Evolutionary conservation across 1,140 invertebrate genomes (phyloP), one percentile per base, ranked within the genome.

Genomic region (Philotrypesis tridentata): DNA sequence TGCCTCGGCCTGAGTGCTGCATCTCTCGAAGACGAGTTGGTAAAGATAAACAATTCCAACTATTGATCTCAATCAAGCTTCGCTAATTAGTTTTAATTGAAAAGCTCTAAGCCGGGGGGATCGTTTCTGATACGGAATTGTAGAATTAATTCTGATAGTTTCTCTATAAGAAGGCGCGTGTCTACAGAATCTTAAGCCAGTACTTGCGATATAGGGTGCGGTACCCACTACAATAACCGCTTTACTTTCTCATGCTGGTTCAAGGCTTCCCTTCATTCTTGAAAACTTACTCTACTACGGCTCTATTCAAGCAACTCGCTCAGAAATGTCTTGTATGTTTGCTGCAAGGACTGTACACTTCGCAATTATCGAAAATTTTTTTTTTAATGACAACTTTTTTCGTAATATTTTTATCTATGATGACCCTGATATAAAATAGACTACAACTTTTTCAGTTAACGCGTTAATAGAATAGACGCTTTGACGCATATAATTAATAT

Each of bases 31-130:
- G 82, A 40, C 85, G 55, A 80, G 79, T 87, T 84, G 87, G 85
- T 89, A 88, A 89, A 89, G 88, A 88, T 89, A 89, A 89, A 88
- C 87, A 86, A 86, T 83, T 85, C 85, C 80, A 80, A 80, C 55
- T 80, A 73, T 80, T 73, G 70, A 80, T 73, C 70, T 73, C 55
- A 73, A 79, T 71, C 23, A 79, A 61, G 63, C 17, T 43, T 73
- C 63, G 33, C 60, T 80, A 79, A 79, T 79, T 79, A 79, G 68
- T 79, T 72, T 80, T 31, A 61, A 80, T 80, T 43, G 33, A 65
- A 72, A 77, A 77, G 75, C 75, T 29, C 31, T n/a, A 67, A 77
- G 55, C 2, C 40, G 27, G 7, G 6, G n/a, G 33, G 33, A 72
- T 70, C 25, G 43, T 37, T 80, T 72, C 31, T 31, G 21, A 55